Evolutionary conservation across 1,140 invertebrate genomes (phyloP).

Genomic region (Streblospio benedicti): DNA sequence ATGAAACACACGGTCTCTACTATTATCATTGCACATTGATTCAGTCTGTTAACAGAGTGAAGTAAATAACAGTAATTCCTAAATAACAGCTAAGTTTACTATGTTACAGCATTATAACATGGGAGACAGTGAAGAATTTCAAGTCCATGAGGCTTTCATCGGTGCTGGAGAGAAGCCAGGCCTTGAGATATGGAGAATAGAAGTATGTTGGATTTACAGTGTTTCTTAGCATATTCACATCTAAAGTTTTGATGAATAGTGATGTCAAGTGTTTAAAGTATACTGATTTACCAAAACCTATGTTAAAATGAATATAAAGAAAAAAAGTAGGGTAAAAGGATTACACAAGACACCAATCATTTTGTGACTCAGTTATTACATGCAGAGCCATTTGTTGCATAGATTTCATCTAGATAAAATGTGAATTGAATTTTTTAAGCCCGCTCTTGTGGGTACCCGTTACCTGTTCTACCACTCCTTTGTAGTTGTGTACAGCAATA

Average conservation of each 20-base stretch:
- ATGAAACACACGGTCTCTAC: too few relatives aligned
- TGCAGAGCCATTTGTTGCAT: too few relatives aligned
- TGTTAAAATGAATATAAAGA: too few relatives aligned
- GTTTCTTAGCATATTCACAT: neutral
- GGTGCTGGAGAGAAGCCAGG: slow-evolving; percentile 42
- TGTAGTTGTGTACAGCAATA: neutral
- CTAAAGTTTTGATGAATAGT: neutral
- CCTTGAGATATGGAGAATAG: slow-evolving; percentile 47
- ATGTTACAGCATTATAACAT: too few relatives aligned
- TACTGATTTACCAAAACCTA: too few relatives aligned
- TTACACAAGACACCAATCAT: too few relatives aligned
- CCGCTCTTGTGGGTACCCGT: neutral
- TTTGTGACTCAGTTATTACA: too few relatives aligned
- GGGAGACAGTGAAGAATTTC: too few relatives aligned
- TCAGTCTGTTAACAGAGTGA: neutral
- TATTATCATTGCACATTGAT: neutral
- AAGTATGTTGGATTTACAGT: slow-evolving; percentile 34
- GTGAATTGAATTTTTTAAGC: neutral
- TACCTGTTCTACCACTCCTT: neutral
- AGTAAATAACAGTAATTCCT: neutral
- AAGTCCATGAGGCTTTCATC: slow-evolving; percentile 36
- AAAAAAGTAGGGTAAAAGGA: too few relatives aligned
- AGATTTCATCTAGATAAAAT: too few relatives aligned
- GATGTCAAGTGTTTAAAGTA: too few relatives aligned
- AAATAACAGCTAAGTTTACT: too few relatives aligned